Evolutionary conservation across 1,140 invertebrate species (phyloP), one percentile per base, ranked within the genome.

Genomic region (Leptestheria dahalacensis): DNA sequence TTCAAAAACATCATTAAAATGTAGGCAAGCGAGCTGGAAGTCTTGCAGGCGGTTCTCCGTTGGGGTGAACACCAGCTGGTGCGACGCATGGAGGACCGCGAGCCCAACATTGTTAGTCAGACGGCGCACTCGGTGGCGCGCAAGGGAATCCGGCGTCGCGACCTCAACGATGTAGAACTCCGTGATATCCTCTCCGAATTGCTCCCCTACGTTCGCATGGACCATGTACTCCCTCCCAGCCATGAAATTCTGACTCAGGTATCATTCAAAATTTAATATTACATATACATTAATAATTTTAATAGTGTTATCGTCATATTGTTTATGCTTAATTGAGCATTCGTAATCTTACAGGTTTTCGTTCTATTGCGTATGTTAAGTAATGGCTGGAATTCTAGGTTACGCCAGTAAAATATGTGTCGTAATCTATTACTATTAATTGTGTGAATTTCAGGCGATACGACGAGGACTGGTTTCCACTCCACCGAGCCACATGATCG

Each of bases 61-160:
- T 95, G 91, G 90, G 91, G 88, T 26, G 91, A 94, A 73, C 81
- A 89, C 65, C 83, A 88, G 63, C 75, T 90, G 28, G 79, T 87
- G 25, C 77, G 82, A 55, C 76, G 85, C 49, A 88, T 89, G 79
- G 88, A 91, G 71, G 87, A 91, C 70, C 72, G 82, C 76, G 92
- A 95, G 69, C 91, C 91, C 9, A 94, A 94, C 75, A 72, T 95
- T 51, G 77, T 95, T 33, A 91, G 84, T 68, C 88, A 93, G 68
- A 93, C 91, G 6, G 86, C 90, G 20, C 90, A 93, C 71, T 91
- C 88, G 46, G 86, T 92, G 25, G 80, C 87, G 12, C 78, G 88
- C 29, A 88, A 91, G 70, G 88, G 87, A 3, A 79, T 91, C 1
- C 88, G 90, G 64, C 85, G 89, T 63, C 73, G 87, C 46, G 87